A percentile compares a stretch with the other conserved stretches of the same genome.
These are phyloP conservation scores for Brienomyrus longianalis DNA, from an alignment of 2,113 vertebrate species.

Conservation along the genomic window DNA sequence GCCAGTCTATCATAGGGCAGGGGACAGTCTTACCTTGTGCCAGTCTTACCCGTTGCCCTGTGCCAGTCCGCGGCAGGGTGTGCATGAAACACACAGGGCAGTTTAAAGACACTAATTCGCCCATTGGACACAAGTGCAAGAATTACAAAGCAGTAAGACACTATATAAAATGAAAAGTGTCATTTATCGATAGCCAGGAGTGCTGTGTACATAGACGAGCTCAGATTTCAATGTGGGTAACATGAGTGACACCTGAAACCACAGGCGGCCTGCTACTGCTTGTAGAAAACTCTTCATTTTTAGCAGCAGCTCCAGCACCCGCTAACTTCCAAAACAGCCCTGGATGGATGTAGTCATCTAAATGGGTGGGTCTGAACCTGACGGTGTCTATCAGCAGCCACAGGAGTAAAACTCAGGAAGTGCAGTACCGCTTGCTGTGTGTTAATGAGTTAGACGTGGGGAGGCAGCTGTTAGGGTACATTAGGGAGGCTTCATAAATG, in stretches of 20 bases:
- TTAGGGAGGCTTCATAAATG: conserved; percentile 62
- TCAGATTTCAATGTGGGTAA: neutral
- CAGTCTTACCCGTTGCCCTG: too few species aligned
- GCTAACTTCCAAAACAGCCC: neutral
- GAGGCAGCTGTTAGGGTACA: conserved; percentile 63
- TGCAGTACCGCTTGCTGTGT: conserved; percentile 49
- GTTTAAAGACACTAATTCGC: neutral
- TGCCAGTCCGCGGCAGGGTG: neutral
- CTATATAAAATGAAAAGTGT: neutral
- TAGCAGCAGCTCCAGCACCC: neutral
- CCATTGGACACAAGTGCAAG: neutral
- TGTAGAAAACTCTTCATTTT: neutral
- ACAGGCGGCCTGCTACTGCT: neutral
- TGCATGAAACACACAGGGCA: neutral
- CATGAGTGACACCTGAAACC: neutral
- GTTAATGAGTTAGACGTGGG: conserved; percentile 55
- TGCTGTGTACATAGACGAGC: neutral
- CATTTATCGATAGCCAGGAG: neutral
- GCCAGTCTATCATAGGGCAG: neutral
- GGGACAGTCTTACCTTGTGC: too few species aligned
- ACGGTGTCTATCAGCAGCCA: conserved; percentile 13
- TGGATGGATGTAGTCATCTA: neutral
- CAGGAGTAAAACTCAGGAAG: conserved; percentile 10
- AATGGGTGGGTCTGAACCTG: neutral
- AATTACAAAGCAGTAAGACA: neutral